phyloP scores from a whole-genome alignment of 2,113 vertebrate genomes.

The Chloroceryle aenea region DNA sequence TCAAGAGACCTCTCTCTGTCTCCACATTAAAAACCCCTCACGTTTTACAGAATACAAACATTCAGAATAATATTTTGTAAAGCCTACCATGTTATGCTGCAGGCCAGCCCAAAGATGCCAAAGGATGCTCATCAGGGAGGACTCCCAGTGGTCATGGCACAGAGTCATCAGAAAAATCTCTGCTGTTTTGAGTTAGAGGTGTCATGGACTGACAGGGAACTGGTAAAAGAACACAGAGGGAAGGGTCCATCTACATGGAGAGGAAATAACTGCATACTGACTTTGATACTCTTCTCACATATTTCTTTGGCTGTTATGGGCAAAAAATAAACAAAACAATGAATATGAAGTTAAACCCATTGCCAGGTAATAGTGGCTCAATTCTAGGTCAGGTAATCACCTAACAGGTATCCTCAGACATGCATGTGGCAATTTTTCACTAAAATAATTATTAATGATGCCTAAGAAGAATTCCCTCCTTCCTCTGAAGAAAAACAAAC shows the following conservation, averaged over 20 bases:
- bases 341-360: background rate
- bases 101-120: background rate
- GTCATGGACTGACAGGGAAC: background rate
- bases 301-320: background rate
- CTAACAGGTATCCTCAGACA: background rate
- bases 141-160: background rate
- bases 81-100: background rate
- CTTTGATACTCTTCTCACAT: background rate
- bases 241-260: background rate
- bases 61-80: background rate
- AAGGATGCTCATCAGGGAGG: background rate
- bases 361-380: background rate
- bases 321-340: background rate
- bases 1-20: background rate
- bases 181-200: background rate
- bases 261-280: background rate
- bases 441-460: background rate
- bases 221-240: background rate
- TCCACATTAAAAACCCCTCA: background rate
- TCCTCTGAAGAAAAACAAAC: background rate
- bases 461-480: background rate
- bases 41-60: background rate
- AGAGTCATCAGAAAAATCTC: background rate
- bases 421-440: background rate
- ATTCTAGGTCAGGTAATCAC: background rate